A percentile compares a stretch with the other conserved stretches of the same genome.
Conservation (phyloP, 2,113 vertebrate genomes). For the Ploceus nigricollis region DNA sequence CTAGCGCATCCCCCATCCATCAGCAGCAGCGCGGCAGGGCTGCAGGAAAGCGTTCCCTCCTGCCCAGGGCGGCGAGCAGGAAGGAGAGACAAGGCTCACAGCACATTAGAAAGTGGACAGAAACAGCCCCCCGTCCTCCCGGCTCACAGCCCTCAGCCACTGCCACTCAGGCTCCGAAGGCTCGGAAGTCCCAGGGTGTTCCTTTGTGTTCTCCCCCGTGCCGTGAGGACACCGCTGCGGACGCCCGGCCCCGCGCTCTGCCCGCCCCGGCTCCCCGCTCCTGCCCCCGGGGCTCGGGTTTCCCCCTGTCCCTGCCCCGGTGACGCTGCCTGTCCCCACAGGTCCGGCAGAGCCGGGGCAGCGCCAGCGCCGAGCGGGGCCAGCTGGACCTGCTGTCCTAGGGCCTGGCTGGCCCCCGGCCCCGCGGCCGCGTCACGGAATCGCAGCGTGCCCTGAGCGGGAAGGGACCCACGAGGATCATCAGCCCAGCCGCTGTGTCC, state of each 20-base stretch:
- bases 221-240: background rate
- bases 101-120: fast-evolving
- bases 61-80: fast-evolving
- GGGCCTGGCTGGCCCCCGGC: background rate
- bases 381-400: background rate
- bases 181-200: background rate
- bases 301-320: background rate
- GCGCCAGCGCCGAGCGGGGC: background rate
- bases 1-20: fast-evolving
- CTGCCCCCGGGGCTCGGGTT: background rate
- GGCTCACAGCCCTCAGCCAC: background rate
- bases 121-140: fast-evolving
- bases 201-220: background rate
- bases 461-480: background rate
- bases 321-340: background rate
- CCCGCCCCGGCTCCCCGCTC: background rate
- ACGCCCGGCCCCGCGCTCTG: background rate
- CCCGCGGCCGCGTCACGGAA: fast-evolving
- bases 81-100: background rate
- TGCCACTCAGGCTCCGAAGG: background rate
- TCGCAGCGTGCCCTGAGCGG: fast-evolving
- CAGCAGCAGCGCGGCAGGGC: background rate
- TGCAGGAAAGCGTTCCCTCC: background rate
- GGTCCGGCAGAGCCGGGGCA: background rate
- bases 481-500: fast-evolving